A percentile compares a stretch with the other conserved stretches of the same genome.
phyloP scores from a whole-genome alignment of 2,888 invertebrate species.

The Deladenus siricidicola region DNA sequence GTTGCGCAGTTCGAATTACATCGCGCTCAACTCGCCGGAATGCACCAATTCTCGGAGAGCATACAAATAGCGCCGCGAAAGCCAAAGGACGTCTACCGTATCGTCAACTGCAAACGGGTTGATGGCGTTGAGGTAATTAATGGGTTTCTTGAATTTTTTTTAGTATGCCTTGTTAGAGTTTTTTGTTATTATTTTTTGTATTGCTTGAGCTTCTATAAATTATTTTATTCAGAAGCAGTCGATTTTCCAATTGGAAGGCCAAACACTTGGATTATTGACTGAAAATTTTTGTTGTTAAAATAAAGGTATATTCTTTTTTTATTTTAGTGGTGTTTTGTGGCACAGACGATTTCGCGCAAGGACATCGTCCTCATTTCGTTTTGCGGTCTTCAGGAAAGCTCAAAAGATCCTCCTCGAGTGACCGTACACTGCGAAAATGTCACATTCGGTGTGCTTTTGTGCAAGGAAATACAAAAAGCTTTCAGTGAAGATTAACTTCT shows the following conservation, averaged over 20 bases:
- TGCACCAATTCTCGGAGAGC: constrained; percentile 22
- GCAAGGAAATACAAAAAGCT: constrained; percentile 9
- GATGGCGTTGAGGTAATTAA: constrained; percentile 24
- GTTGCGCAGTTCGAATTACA: constrained; percentile 25
- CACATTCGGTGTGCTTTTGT: constrained; percentile 21
- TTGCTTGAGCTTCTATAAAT: no score
- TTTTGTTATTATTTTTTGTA: no score
- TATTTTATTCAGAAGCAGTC: no score
- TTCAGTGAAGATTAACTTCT: neutral
- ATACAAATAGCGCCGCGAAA: constrained; percentile 1
- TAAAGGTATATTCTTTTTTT: no score
- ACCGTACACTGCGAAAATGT: constrained; percentile 28
- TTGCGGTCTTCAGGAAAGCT: neutral
- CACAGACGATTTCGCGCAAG: constrained; percentile 32
- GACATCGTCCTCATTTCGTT: constrained; percentile 24
- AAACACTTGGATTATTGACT: no score
- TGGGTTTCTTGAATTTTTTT: no score
- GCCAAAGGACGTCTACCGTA: constrained; percentile 19
- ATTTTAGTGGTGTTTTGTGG: constrained; percentile 33
- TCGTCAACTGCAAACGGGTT: constrained; percentile 33
- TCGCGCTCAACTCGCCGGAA: constrained; percentile 20
- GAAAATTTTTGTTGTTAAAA: no score
- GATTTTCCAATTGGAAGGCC: no score
- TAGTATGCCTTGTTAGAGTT: no score
- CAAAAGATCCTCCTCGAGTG: constrained; percentile 1